Percentiles rank a stretch among this genome's conserved stretches.
These are phyloP conservation scores for Tridacna crocea DNA, from an alignment of 2,888 invertebrate species.

Conservation along the genomic window DNA sequence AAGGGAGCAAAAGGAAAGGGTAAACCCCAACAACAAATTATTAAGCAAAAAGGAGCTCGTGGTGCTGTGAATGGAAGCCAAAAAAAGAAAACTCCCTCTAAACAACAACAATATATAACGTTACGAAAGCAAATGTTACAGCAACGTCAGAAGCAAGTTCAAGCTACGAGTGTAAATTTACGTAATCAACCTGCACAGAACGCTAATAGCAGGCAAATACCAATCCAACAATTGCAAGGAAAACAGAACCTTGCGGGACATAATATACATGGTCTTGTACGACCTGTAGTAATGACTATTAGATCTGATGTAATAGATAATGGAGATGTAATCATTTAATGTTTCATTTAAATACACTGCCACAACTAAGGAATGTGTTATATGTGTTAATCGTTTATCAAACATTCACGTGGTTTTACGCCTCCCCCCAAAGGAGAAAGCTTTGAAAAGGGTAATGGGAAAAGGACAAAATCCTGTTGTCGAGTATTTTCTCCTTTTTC, in stretches of 20 bases:
- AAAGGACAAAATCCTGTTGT: no score
- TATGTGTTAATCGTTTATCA: no score
- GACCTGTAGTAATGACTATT: background rate
- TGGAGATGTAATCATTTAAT: no score
- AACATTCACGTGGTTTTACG: no score
- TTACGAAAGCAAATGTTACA: background rate
- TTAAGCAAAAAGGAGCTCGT: no score
- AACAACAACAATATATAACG: conserved; percentile 1
- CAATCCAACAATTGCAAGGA: no score
- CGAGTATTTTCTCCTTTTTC: no score
- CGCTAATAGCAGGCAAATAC: background rate
- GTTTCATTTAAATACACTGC: no score
- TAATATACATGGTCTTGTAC: background rate
- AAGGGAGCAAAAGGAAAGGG: background rate
- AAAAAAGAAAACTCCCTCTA: background rate
- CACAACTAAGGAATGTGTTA: no score
- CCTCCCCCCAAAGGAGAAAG: no score
- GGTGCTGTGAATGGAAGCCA: background rate
- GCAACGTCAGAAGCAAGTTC: background rate
- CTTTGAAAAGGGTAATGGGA: no score
- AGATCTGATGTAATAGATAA: no score
- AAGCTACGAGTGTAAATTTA: background rate
- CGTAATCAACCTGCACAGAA: background rate
- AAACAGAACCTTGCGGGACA: background rate
- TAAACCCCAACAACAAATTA: background rate